Evolutionary conservation across 2,888 invertebrate species (phyloP).

Genomic region (Sphaerophoria rueppellii): DNA sequence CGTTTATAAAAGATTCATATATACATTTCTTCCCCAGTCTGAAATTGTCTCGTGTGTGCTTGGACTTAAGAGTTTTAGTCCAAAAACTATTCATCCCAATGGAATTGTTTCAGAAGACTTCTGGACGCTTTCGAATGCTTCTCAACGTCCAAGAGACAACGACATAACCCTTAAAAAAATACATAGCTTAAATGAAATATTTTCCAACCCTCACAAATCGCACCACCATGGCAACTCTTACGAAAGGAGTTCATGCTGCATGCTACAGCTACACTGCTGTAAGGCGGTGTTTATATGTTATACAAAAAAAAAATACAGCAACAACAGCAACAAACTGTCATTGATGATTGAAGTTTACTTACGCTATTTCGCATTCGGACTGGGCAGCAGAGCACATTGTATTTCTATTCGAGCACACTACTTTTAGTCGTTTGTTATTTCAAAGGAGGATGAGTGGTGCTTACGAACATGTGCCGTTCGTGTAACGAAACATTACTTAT

Average conservation of each 20-base stretch:
- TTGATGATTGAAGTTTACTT: slow-evolving; percentile 31
- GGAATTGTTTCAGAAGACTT: too few species aligned
- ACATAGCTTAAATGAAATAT: not conserved
- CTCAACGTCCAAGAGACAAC: too few species aligned
- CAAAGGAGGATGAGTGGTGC: slow-evolving; percentile 37
- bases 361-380: slow-evolving; percentile 13
- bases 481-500: slow-evolving; percentile 15
- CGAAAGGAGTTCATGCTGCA: not conserved
- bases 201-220: not conserved
- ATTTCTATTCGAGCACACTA: slow-evolving; percentile 11
- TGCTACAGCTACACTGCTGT: too few species aligned
- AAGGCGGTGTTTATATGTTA: not conserved
- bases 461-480: slow-evolving; percentile 27
- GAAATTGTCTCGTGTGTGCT: too few species aligned
- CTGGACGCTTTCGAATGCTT: too few species aligned
- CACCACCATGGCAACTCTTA: not conserved
- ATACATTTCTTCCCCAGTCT: too few species aligned
- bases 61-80: too few species aligned
- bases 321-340: not conserved
- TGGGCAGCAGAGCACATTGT: not conserved
- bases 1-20: too few species aligned
- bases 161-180: too few species aligned
- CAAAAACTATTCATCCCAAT: too few species aligned
- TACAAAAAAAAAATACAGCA: not conserved
- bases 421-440: slow-evolving; percentile 19